Evolutionary conservation across 2,888 invertebrate genomes (phyloP).

Genomic region (Acholoe squamosa): DNA sequence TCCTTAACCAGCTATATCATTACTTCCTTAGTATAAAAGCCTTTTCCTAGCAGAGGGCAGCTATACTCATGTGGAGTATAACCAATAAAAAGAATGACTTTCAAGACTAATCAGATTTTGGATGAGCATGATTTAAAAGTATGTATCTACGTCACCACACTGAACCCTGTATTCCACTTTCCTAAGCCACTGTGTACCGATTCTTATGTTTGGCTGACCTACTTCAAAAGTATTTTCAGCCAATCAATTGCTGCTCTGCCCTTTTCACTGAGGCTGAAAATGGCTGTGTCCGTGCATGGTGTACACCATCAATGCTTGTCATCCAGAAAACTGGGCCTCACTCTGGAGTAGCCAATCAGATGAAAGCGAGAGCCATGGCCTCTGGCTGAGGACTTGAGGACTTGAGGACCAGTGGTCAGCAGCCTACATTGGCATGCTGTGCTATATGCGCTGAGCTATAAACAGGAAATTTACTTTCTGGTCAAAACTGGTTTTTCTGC

Average conservation of each 20-base stretch:
- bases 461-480: too few relatives aligned
- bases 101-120: too few relatives aligned
- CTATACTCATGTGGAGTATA: too few relatives aligned
- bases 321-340: background rate
- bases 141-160: too few relatives aligned
- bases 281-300: background rate
- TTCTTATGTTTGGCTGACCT: background rate
- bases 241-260: background rate
- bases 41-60: too few relatives aligned
- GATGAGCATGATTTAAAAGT: too few relatives aligned
- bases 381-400: background rate
- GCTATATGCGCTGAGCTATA: too few relatives aligned
- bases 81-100: too few relatives aligned
- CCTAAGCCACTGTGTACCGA: background rate
- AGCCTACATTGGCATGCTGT: too few relatives aligned
- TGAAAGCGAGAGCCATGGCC: background rate
- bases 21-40: too few relatives aligned
- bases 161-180: background rate
- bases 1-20: too few relatives aligned
- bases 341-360: slow-evolving; percentile 14
- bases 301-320: slow-evolving; percentile 11
- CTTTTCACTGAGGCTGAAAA: slow-evolving; percentile 1
- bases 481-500: too few relatives aligned
- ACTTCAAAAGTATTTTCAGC: background rate
- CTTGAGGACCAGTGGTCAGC: background rate